These are phyloP conservation scores for Zosterops hypoxanthus DNA, from an alignment of 2,113 vertebrate genomes.

Conservation along the genomic window DNA sequence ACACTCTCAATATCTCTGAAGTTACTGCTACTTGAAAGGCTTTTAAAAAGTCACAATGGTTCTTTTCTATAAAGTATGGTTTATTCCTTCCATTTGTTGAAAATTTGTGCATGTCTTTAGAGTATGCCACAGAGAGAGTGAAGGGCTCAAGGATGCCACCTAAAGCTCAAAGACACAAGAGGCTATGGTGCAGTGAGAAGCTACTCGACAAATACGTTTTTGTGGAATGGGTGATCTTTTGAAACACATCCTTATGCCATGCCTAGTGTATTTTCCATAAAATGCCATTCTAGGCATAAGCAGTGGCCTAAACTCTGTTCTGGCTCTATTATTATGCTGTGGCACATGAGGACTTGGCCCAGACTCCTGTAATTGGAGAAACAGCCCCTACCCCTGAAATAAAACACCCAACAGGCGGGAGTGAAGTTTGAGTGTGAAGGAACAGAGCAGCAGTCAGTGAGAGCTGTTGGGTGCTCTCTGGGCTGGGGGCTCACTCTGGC, in stretches of 20 bases:
- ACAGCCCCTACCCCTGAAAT: accelerated
- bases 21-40: not conserved
- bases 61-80: not conserved
- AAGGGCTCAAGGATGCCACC: not conserved
- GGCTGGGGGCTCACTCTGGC: accelerated
- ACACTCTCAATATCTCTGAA: not conserved
- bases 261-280: not conserved
- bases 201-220: accelerated
- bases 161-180: not conserved
- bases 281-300: not conserved
- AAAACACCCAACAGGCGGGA: not conserved
- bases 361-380: not conserved
- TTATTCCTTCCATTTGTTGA: not conserved
- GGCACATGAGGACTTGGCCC: not conserved
- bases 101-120: not conserved
- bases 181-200: not conserved
- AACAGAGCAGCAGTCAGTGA: not conserved
- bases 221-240: not conserved
- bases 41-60: not conserved
- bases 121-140: not conserved
- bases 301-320: not conserved
- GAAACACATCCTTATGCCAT: not conserved
- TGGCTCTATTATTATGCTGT: not conserved
- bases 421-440: not conserved
- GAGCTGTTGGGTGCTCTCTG: not conserved